These are phyloP conservation scores for Dicyrtomina minuta DNA, from an alignment of 2,888 invertebrate genomes.

Conservation along the genomic window DNA sequence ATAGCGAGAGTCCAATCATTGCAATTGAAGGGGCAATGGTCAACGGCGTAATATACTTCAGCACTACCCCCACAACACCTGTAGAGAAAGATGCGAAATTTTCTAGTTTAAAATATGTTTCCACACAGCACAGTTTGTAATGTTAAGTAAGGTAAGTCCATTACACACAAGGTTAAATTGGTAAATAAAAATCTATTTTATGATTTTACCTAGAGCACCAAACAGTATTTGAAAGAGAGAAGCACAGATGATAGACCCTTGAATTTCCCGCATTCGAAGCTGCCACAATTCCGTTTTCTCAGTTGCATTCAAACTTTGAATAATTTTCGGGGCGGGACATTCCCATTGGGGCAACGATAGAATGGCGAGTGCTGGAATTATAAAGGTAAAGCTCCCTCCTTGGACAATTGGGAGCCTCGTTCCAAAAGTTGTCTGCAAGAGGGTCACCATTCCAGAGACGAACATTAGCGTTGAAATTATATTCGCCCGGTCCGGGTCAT, in stretches of 20 bases:
- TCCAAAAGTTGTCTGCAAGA: slow-evolving; percentile 72
- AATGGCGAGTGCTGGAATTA: slow-evolving; percentile 76
- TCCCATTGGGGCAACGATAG: slow-evolving; percentile 70
- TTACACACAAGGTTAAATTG: too few species aligned
- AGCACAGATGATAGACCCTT: slow-evolving; percentile 78
- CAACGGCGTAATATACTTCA: slow-evolving; percentile 76
- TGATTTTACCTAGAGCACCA: slow-evolving; percentile 60
- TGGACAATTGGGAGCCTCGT: slow-evolving; percentile 60
- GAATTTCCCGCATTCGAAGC: slow-evolving; percentile 73
- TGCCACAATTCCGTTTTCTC: slow-evolving; percentile 69
- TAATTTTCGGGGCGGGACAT: slow-evolving; percentile 63
- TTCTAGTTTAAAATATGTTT: too few species aligned
- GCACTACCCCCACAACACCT: slow-evolving; percentile 74
- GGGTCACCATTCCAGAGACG: slow-evolving; percentile 74
- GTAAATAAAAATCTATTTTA: too few species aligned
- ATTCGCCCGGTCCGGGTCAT: slow-evolving; percentile 63
- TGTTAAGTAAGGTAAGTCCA: too few species aligned
- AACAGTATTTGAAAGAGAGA: slow-evolving; percentile 74
- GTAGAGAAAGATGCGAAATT: too few species aligned
- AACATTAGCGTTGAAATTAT: slow-evolving; percentile 82
- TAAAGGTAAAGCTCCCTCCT: slow-evolving; percentile 76
- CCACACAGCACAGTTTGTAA: too few species aligned
- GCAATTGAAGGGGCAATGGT: slow-evolving; percentile 82
- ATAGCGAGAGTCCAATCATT: slow-evolving; percentile 77
- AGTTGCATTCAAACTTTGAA: slow-evolving; percentile 62